Evolutionary conservation across 2,888 invertebrate species (phyloP), one percentile per base, ranked within the genome.

Genomic region (Platypus cylindrus): DNA sequence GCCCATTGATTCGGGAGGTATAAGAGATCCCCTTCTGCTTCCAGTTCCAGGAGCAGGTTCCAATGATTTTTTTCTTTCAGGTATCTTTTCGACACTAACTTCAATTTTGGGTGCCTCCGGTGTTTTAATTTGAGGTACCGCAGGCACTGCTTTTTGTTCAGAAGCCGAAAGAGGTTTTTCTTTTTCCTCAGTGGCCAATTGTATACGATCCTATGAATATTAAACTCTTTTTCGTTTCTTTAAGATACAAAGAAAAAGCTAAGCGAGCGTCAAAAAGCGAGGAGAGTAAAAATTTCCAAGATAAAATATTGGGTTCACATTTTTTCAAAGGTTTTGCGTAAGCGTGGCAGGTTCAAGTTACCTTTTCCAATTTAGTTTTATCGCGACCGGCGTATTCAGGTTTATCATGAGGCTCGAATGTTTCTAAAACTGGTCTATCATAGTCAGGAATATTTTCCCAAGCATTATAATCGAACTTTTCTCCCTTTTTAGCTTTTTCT

Each of bases 1-100:
- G 54, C 79, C 81, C 64, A 79, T 78, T 61, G 78, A 82, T 60
- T 89, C 89, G 5, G 84, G 85, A 52, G 89, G 89, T 56, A 90
- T 79, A 40, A 90, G 73, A 32, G 90, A 90, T 38, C 90, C 90
- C 50, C 90, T 72, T 30, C 83, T 68, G 55, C 79, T 78, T 31
- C 72, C 66, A 30, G 71, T 67, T 30, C 64, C 73, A 5, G 48
- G 48, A 17, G 55, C 55, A 7, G 42, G 38, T 35, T 60, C 60
- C 41, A 62, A 47, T 0, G 89, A 89, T 14, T 79, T 70, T 56
- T 86, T 84, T 47, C 85, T 69, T 44, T 76, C 75, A 48, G 50
- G 50, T 53, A 80, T 75, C 52, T 74, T 80, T 55, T 89, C 87
- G 40, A 78, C 76, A 47, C 80, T 80, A 17, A 90, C 85, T 60